phyloP scores from a whole-genome alignment of 2,888 invertebrate genomes.

The Lithodes maja region DNA sequence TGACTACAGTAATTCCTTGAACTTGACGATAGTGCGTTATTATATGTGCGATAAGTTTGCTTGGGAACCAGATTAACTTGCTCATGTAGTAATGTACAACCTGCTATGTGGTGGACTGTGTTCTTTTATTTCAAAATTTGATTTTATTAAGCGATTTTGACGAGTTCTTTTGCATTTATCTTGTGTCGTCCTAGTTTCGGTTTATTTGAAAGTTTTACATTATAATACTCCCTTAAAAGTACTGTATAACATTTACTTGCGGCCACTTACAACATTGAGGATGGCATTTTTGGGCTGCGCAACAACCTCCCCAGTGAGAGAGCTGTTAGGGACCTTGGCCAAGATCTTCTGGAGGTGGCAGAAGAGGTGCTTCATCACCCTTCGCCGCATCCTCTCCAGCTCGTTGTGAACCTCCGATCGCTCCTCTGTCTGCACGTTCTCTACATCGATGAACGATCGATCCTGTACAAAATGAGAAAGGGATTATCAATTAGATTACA shows the following conservation, averaged over 20 bases:
- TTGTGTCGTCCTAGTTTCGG: too few relatives aligned
- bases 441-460: conserved; percentile 27
- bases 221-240: background rate
- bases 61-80: too few relatives aligned
- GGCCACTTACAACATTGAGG: conserved; percentile 49
- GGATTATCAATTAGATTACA: too few relatives aligned
- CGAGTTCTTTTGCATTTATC: too few relatives aligned
- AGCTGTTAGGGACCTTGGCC: background rate
- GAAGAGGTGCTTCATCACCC: conserved; percentile 44
- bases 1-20: too few relatives aligned
- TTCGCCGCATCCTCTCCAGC: conserved; percentile 55
- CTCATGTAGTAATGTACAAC: too few relatives aligned
- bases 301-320: background rate
- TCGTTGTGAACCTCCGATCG: conserved; percentile 49
- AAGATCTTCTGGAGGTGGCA: conserved; percentile 18
- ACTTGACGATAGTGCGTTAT: too few relatives aligned
- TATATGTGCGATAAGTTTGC: too few relatives aligned
- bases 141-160: too few relatives aligned
- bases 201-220: background rate
- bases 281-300: conserved; percentile 38
- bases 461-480: conserved; percentile 12
- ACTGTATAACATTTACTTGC: background rate
- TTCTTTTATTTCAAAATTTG: too few relatives aligned
- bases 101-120: too few relatives aligned
- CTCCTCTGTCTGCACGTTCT: conserved; percentile 30